Percentiles rank a stretch among this genome's conserved stretches.
Evolutionary conservation across 2,113 vertebrate species (phyloP).

Genomic region (Python bivittatus): DNA sequence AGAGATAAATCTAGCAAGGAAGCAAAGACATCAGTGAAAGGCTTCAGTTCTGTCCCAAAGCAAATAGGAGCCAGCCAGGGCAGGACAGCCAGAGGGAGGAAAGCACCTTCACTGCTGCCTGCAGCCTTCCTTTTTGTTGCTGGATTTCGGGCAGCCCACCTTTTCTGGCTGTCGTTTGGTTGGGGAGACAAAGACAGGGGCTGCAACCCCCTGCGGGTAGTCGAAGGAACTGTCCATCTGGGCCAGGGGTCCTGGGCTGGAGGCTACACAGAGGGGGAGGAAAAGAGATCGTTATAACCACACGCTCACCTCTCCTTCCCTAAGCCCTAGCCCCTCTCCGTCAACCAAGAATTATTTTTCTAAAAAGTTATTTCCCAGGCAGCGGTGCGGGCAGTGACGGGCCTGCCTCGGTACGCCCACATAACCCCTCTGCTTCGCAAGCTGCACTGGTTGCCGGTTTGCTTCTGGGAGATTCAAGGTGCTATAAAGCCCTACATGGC

Average conservation of each 20-base stretch:
- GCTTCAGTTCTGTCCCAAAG: background rate
- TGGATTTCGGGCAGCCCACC: constrained; percentile 69
- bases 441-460: background rate
- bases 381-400: background rate
- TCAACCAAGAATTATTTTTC: too few relatives aligned
- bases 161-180: constrained; percentile 78
- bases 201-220: constrained; percentile 56
- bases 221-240: constrained; percentile 53
- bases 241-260: constrained; percentile 36
- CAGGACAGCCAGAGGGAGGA: too few relatives aligned
- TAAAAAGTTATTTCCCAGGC: background rate
- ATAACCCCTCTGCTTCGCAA: background rate
- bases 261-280: background rate
- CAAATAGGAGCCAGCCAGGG: background rate
- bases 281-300: background rate
- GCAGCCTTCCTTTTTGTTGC: constrained; percentile 76
- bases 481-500: background rate
- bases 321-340: too few relatives aligned
- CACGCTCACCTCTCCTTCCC: background rate
- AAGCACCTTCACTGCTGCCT: constrained; percentile 51
- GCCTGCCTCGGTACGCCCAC: background rate
- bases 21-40: background rate
- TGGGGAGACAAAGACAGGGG: constrained; percentile 75
- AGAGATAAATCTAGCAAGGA: background rate
- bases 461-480: background rate